Evolutionary conservation across 2,888 invertebrate species (phyloP), one percentile per base, ranked within the genome.

Genomic region (Deilephila elpenor): DNA sequence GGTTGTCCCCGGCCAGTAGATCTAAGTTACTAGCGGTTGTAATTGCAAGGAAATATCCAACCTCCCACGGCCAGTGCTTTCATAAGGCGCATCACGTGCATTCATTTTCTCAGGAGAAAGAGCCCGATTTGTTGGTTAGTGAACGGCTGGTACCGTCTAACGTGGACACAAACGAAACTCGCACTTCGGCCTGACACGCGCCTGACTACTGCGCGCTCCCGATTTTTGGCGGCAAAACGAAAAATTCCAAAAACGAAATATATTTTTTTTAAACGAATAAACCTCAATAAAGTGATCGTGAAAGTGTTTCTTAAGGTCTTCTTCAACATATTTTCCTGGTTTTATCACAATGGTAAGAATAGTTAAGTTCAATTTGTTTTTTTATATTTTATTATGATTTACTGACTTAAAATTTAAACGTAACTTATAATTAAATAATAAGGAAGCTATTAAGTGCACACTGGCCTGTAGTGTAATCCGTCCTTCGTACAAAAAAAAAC

Each of bases 21-120:
- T 64, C 20, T 53, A 20, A 60, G 29, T 19, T 71, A 64, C 56
- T 59, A 34, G 53, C 56, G 51, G 29, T 25, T 59, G 64, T 62
- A 62, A 56, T 71, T 61, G 73, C 70, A 60, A 73, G 70, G 70
- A 73, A 56, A 25, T 59, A 73, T 60, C n/a, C 37, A 59, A 79
- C 84, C 83, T 86, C 82, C 84, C 89, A 89, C 87, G 88, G 87
- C 83, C 86, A 85, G 85, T 85, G 85, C 92, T 92, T 91, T 92
- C 92, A 85, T 89, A 88, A 82, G 80, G 80, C 80, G 80, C 82
- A 81, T 92, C 88, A 91, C 91, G 90, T 91, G 90, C 87, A 82
- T 86, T 82, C 80, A 80, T 83, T 84, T 84, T 84, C 79, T 79
- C 82, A 81, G 84, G 89, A 88, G 91, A 88, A 89, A 89, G 86